Evolutionary conservation across 1,140 invertebrate species (phyloP), one percentile per base, ranked within the genome.

Genomic region (Planococcus citri): DNA sequence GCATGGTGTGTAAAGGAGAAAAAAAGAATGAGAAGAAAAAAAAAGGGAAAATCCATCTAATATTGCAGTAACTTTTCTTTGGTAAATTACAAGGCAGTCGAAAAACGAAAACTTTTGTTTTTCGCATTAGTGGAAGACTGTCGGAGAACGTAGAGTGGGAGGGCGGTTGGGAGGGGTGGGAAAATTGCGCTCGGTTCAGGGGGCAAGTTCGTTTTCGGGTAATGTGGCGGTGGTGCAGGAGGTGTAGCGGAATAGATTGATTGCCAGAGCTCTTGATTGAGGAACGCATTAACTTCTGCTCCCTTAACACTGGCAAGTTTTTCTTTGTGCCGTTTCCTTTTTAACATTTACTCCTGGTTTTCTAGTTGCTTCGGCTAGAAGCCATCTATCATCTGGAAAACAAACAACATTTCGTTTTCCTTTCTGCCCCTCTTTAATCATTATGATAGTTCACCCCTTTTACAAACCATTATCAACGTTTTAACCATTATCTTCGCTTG

Each of bases 351-450:
- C 60, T 64, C 60, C 25, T 64, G 60, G 60, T 64, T 51, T n/a
- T 64, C 60, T 20, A 64, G 60, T 64, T 24, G 10, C n/a, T 27
- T 64, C 60, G 60, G 60, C 60, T 25, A 64, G 60, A 64, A 64
- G 60, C 25, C 60, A 64, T 64, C 60, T 64, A 64, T 64, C 60
- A 64, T 64, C 60, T 24, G 25, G 60, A 64, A 64, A 64, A 64
- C 60, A 64, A 64, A 64, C 60, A 64, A 27, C 60, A 64, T 64
- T 64, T 64, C 60, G 60, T 64, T 64, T 64, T 64, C 60, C 60
- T 64, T 64, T 64, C 60, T 64, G 60, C 60, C 60, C 60, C 60
- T 64, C 60, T 64, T 64, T 64, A 64, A 64, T 64, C 60, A 64
- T 64, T 64, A 64, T 25, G 60, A 64, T 64, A 64, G 60, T 24